Conservation (phyloP, 2,797 vertebrate species). For the Danio tinwini region DNA sequence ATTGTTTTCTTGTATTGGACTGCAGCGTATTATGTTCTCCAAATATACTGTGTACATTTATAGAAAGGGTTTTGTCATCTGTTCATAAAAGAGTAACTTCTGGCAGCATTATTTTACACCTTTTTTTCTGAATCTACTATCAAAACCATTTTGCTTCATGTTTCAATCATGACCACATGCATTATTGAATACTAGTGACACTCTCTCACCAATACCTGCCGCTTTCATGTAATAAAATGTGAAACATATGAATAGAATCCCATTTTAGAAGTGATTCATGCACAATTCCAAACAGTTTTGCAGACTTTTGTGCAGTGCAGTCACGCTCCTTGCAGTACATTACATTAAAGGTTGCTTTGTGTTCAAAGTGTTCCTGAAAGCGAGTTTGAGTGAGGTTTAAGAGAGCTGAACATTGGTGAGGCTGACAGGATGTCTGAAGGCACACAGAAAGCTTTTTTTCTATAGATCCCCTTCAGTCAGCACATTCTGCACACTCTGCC, state of each 20-base stretch:
- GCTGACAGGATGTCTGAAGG: neutral
- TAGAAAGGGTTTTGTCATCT: neutral
- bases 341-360: constrained; percentile 1
- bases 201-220: too few species aligned
- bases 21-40: neutral
- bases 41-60: neutral
- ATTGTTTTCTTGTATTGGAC: neutral
- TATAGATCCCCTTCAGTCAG: constrained; percentile 19
- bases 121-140: neutral
- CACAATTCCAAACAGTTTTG: constrained; percentile 1
- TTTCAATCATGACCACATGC: neutral
- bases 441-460: constrained; percentile 20
- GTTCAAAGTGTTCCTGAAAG: neutral
- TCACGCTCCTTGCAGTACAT: neutral
- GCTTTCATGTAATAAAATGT: neutral
- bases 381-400: neutral
- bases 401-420: neutral
- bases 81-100: neutral
- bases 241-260: too few species aligned
- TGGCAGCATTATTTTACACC: neutral
- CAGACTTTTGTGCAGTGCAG: neutral
- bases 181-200: neutral
- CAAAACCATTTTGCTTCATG: neutral
- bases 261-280: neutral
- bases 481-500: constrained; percentile 23